A percentile compares a stretch with the other conserved stretches of the same genome.
These are phyloP conservation scores for Parochlus steinenii DNA, from an alignment of 2,888 invertebrate genomes.

Conservation along the genomic window DNA sequence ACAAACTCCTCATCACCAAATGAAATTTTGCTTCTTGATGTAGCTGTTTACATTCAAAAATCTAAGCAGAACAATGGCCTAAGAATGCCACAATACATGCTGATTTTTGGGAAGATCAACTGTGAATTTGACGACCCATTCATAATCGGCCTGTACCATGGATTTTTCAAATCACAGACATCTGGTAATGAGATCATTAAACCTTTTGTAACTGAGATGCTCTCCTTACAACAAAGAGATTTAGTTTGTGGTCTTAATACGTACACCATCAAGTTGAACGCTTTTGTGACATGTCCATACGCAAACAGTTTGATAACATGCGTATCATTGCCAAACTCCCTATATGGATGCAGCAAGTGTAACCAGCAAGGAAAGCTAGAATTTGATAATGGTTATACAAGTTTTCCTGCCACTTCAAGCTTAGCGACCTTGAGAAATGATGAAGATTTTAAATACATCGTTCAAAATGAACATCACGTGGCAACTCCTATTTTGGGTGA, in stretches of 20 bases:
- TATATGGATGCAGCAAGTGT: conserved; percentile 15
- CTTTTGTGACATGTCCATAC: conserved; percentile 14
- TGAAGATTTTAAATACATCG: conserved; percentile 14
- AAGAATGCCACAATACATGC: conserved; percentile 13
- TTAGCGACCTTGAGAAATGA: conserved; percentile 11
- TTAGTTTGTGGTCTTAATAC: conserved; percentile 7
- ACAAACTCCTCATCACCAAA: conserved; percentile 1
- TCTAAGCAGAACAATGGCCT: conserved; percentile 9
- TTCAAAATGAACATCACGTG: conserved; percentile 14
- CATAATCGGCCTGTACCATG: conserved; percentile 14
- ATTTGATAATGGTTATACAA: conserved; percentile 11
- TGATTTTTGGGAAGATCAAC: conserved; percentile 13
- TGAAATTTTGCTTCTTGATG: conserved; percentile 8
- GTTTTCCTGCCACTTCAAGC: conserved; percentile 11
- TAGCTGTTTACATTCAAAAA: conserved; percentile 13
- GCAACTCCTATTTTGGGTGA: conserved; percentile 12
- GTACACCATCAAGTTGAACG: conserved; percentile 8
- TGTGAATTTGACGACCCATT: conserved; percentile 13
- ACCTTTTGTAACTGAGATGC: conserved; percentile 14
- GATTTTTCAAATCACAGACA: conserved; percentile 13
- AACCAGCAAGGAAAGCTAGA: conserved; percentile 11
- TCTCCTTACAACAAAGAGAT: conserved; percentile 6
- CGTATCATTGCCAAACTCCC: conserved; percentile 13
- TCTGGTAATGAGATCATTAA: conserved; percentile 15
- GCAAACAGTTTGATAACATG: conserved; percentile 14